Evolutionary conservation across 2,113 vertebrate species (phyloP).

Genomic region (Aplodontia rufa): DNA sequence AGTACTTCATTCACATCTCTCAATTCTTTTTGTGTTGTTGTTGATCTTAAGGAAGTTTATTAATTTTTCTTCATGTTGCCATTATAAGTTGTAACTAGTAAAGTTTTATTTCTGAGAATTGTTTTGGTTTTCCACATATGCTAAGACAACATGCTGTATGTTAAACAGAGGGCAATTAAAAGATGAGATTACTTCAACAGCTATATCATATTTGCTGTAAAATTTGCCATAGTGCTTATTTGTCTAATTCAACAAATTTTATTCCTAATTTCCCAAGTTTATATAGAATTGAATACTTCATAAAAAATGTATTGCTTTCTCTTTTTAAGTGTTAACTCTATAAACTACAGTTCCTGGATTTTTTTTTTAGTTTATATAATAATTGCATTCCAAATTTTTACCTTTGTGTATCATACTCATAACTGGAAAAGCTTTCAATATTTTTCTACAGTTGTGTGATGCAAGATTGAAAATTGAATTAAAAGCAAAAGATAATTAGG

Average conservation of each 20-base stretch:
- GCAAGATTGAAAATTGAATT: not conserved
- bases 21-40: not conserved
- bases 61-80: not conserved
- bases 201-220: not conserved
- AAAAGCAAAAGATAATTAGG: not conserved
- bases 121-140: not conserved
- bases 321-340: not conserved
- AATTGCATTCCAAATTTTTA: not conserved
- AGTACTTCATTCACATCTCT: not conserved
- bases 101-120: not conserved
- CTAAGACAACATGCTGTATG: fast-evolving
- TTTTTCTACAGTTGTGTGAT: not conserved
- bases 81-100: not conserved
- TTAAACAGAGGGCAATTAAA: not conserved
- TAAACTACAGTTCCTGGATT: not conserved
- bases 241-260: not conserved
- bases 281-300: not conserved
- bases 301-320: not conserved
- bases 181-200: not conserved
- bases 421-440: not conserved
- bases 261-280: not conserved
- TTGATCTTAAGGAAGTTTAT: not conserved
- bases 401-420: not conserved
- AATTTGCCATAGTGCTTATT: not conserved
- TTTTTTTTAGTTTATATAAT: not conserved